These are phyloP conservation scores for Eupithecia subfuscata DNA, from an alignment of 2,888 invertebrate species.

Conservation along the genomic window DNA sequence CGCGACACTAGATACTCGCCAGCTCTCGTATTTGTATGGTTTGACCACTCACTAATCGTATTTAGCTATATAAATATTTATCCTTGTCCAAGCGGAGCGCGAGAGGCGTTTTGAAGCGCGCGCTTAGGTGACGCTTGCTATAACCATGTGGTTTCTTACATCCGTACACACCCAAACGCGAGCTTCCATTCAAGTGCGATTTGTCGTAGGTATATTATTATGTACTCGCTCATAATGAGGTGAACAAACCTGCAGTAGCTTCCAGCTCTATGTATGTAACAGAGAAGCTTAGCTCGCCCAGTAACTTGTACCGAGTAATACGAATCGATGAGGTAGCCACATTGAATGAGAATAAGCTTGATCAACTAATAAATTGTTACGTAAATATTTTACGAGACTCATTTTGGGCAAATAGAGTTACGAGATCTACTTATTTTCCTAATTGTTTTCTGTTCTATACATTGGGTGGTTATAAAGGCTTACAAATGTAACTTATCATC, in stretches of 20 bases:
- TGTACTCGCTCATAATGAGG: neutral
- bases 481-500: too few relatives aligned
- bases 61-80: too few relatives aligned
- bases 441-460: neutral
- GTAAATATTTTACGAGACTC: constrained; percentile 44
- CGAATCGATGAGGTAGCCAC: constrained; percentile 50
- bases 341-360: constrained; percentile 53
- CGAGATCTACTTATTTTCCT: neutral
- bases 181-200: too few relatives aligned
- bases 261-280: constrained; percentile 25
- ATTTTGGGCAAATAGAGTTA: neutral
- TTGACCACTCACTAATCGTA: too few relatives aligned
- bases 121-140: too few relatives aligned
- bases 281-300: constrained; percentile 37
- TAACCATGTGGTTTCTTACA: too few relatives aligned
- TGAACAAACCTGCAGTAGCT: neutral
- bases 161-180: too few relatives aligned
- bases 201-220: too few relatives aligned
- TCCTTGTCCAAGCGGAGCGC: too few relatives aligned
- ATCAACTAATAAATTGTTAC: constrained; percentile 52
- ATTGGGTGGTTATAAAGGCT: neutral
- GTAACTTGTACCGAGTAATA: constrained; percentile 46
- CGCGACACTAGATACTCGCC: too few relatives aligned
- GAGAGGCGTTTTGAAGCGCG: too few relatives aligned
- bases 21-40: too few relatives aligned